phyloP scores from a whole-genome alignment of 2,797 vertebrate genomes.

The Periophthalmus magnuspinnatus region DNA sequence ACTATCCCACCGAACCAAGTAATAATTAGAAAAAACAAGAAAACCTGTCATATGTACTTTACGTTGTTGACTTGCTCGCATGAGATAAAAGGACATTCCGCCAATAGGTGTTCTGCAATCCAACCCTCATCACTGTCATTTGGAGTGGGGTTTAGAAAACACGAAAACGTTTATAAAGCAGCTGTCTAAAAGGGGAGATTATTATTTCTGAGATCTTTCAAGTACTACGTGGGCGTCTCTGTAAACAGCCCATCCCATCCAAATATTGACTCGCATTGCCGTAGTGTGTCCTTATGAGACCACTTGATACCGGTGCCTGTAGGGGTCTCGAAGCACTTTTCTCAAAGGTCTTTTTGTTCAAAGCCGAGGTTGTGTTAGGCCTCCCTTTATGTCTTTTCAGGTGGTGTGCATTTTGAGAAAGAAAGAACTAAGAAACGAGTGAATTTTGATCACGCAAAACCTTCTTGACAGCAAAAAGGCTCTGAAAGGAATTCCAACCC shows the following conservation, averaged over 20 bases:
- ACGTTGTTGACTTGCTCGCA: neutral
- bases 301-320: neutral
- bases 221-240: conserved; percentile 1
- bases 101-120: neutral
- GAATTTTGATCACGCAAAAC: conserved; percentile 12
- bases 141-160: neutral
- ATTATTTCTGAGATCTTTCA: conserved; percentile 28
- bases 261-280: neutral
- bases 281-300: conserved; percentile 5
- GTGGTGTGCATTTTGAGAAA: conserved; percentile 13
- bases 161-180: neutral
- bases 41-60: too few relatives aligned
- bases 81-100: neutral
- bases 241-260: conserved; percentile 11
- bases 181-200: conserved; percentile 7
- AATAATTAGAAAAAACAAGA: too few relatives aligned
- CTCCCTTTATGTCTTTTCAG: conserved; percentile 2
- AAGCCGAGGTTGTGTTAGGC: neutral
- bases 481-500: conserved; percentile 17
- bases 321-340: neutral
- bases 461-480: neutral
- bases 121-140: neutral
- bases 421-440: conserved; percentile 12
- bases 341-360: conserved; percentile 14
- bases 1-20: too few relatives aligned